phyloP scores from a whole-genome alignment of 2,888 invertebrate genomes.

The Gymnocheta viridis region DNA sequence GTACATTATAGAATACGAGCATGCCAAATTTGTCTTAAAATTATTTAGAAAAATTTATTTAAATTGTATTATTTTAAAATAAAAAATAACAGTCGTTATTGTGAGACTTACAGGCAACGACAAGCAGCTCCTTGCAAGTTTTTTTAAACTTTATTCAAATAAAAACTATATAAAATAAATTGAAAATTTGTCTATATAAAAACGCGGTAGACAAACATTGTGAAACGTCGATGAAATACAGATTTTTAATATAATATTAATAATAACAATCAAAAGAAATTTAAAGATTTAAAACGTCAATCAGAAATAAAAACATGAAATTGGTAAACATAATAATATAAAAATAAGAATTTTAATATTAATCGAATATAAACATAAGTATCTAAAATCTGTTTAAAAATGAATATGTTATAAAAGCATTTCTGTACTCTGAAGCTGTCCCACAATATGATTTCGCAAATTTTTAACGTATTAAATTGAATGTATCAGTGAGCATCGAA shows the following conservation, averaged over 20 bases:
- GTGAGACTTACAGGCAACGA: conserved; percentile 38
- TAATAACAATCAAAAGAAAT: too few species aligned
- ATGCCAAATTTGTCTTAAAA: conserved; percentile 45
- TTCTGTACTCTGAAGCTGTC: too few species aligned
- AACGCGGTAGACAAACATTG: too few species aligned
- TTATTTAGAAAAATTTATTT: conserved; percentile 57
- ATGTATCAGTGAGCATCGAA: too few species aligned
- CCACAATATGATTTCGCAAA: too few species aligned
- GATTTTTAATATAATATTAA: neutral
- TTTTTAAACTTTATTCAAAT: conserved; percentile 44
- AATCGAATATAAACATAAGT: neutral
- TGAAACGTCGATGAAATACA: neutral
- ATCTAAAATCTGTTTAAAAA: neutral
- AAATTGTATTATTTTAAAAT: conserved; percentile 57
- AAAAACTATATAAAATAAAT: too few species aligned
- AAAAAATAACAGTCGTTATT: conserved; percentile 50
- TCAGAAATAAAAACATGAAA: conserved; percentile 31
- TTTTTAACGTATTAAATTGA: too few species aligned
- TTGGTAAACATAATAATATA: conserved; percentile 32
- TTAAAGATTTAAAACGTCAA: too few species aligned
- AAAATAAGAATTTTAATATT: neutral
- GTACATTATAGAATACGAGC: conserved; percentile 20
- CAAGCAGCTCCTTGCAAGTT: conserved; percentile 2
- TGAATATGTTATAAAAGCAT: too few species aligned
- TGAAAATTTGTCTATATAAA: too few species aligned